Evolutionary conservation across 1,140 invertebrate species (phyloP).

Genomic region (Drosophila littoralis): DNA sequence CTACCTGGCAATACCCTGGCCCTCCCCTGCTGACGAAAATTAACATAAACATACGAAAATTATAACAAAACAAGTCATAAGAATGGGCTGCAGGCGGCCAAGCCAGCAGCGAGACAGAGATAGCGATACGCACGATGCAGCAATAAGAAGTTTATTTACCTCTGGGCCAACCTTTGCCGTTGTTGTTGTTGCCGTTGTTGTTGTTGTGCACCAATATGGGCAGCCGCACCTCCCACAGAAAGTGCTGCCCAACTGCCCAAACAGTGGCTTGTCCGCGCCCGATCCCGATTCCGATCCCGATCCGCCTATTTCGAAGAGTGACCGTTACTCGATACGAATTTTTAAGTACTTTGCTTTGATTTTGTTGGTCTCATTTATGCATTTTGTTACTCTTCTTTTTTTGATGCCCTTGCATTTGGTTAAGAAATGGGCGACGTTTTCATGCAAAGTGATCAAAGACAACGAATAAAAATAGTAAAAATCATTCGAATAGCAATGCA

Average conservation of each 20-base stretch:
- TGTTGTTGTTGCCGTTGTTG: neutral
- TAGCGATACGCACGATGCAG: constrained; percentile 23
- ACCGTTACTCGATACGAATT: constrained; percentile 22
- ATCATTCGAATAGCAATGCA: no score
- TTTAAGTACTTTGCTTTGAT: neutral
- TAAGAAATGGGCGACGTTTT: no score
- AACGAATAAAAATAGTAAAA: no score
- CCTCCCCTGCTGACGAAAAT: constrained; percentile 31
- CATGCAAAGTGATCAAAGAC: no score
- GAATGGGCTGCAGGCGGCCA: constrained; percentile 6
- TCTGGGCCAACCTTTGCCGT: constrained; percentile 7
- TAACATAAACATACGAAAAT: constrained; percentile 60
- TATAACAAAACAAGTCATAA: constrained; percentile 56
- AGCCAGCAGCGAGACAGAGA: constrained; percentile 2
- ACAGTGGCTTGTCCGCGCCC: neutral
- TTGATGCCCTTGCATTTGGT: neutral
- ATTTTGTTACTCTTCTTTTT: no score
- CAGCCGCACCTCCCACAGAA: constrained; percentile 30
- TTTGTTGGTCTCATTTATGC: neutral
- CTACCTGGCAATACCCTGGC: neutral
- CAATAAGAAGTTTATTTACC: constrained; percentile 62
- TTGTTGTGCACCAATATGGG: constrained; percentile 12
- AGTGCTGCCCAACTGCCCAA: constrained; percentile 8
- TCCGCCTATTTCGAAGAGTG: constrained; percentile 5
- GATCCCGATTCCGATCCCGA: no score